These are phyloP conservation scores for Eulemur rufifrons DNA, from an alignment of 2,113 vertebrate genomes.

Conservation along the genomic window DNA sequence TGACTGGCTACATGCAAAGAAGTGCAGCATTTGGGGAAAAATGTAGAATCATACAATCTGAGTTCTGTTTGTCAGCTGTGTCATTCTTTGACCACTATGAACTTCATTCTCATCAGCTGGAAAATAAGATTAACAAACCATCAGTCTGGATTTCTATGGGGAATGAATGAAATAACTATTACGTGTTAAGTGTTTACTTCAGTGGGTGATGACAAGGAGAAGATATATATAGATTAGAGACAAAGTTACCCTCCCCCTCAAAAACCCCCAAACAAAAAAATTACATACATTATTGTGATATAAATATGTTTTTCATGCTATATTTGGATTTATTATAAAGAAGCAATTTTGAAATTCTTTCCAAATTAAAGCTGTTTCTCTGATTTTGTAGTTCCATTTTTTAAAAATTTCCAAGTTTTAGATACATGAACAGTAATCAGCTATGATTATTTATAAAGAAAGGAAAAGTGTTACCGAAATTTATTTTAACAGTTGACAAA, in stretches of 20 bases:
- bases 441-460: neutral
- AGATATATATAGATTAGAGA: neutral
- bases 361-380: neutral
- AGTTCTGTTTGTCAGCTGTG: neutral
- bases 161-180: neutral
- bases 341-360: neutral
- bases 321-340: neutral
- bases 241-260: neutral
- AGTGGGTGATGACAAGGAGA: neutral
- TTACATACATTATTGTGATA: neutral
- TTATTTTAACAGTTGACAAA: neutral
- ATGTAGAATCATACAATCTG: accelerated
- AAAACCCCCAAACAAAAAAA: neutral
- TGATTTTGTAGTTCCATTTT: neutral
- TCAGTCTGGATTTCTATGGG: neutral
- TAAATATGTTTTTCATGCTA: neutral
- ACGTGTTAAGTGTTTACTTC: accelerated
- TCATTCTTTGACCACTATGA: neutral
- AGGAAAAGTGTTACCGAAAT: neutral
- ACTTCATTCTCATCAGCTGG: neutral
- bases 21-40: neutral
- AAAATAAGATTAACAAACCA: neutral
- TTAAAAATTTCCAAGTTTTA: neutral
- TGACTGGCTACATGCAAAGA: accelerated
- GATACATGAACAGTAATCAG: neutral